These are phyloP conservation scores for Synanceia verrucosa DNA, from an alignment of 2,797 vertebrate genomes.

Conservation along the genomic window DNA sequence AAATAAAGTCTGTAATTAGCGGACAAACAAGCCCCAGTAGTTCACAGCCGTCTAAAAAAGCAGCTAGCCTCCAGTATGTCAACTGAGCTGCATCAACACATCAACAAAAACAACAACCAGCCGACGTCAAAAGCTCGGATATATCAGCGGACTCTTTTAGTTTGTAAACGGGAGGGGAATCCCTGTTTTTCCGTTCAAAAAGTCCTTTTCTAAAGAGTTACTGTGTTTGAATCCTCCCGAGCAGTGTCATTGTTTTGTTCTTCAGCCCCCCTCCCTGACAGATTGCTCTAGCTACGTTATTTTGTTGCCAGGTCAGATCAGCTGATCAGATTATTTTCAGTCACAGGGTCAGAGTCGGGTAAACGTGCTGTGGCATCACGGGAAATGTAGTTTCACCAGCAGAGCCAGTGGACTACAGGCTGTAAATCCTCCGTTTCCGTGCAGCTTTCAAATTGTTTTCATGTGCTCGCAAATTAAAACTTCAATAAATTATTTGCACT, in stretches of 20 bases:
- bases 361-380: slow-evolving; percentile 45
- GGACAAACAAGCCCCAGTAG: slow-evolving; percentile 26
- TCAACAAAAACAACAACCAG: slow-evolving; percentile 70
- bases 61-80: slow-evolving; percentile 69
- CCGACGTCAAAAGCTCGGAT: slow-evolving; percentile 38
- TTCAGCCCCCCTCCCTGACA: slow-evolving; percentile 73
- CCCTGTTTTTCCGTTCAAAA: slow-evolving; percentile 20
- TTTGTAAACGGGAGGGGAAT: slow-evolving; percentile 30
- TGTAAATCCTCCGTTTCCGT: too few relatives aligned
- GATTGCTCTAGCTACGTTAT: slow-evolving; percentile 74
- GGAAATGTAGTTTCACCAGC: slow-evolving; percentile 65
- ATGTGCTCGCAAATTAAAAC: not conserved
- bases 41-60: slow-evolving; percentile 37
- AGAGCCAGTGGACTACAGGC: not conserved
- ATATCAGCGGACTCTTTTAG: slow-evolving; percentile 6
- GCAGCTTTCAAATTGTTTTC: not conserved
- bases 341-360: slow-evolving; percentile 70
- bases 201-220: slow-evolving; percentile 59
- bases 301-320: slow-evolving; percentile 87
- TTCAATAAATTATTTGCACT: too few relatives aligned
- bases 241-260: slow-evolving; percentile 82
- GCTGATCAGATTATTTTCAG: slow-evolving; percentile 87
- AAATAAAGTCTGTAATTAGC: slow-evolving; percentile 12
- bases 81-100: slow-evolving; percentile 67
- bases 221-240: slow-evolving; percentile 52